Conservation (phyloP, 1,140 invertebrate species). For the Thaumetopoea pityocampa region DNA sequence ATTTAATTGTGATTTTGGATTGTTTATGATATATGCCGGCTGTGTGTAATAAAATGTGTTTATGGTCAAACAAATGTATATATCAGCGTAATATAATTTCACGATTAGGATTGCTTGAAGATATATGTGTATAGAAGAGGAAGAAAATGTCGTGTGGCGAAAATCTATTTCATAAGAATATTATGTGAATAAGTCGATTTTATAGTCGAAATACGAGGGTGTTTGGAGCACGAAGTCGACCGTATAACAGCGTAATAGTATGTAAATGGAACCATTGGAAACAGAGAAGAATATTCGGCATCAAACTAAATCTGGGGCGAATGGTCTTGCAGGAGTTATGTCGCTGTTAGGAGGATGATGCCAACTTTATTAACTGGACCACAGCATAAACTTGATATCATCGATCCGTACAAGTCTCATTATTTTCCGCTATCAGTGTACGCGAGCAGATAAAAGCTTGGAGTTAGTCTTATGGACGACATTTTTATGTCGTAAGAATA, state of each 20-base stretch:
- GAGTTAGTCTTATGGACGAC: constrained; percentile 59
- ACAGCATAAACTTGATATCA: constrained; percentile 58
- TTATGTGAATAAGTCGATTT: too few species aligned
- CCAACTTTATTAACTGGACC: constrained; percentile 40
- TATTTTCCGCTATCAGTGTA: constrained; percentile 66
- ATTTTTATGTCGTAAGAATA: constrained; percentile 68
- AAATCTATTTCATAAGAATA: constrained; percentile 23
- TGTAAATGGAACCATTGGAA: constrained; percentile 28
- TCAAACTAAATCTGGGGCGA: background rate
- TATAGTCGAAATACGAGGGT: too few species aligned
- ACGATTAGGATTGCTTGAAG: too few species aligned
- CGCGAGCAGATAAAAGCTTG: constrained; percentile 51
- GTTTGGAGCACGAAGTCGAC: constrained; percentile 20
- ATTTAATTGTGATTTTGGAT: too few species aligned
- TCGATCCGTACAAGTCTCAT: constrained; percentile 58
- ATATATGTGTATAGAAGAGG: constrained; percentile 5
- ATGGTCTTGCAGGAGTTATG: too few species aligned
- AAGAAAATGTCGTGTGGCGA: too few species aligned
- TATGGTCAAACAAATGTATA: too few species aligned
- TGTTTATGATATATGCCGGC: too few species aligned
- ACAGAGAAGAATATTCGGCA: constrained; percentile 18
- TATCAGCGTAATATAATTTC: too few species aligned
- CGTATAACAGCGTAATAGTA: constrained; percentile 20
- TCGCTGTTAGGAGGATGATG: too few species aligned
- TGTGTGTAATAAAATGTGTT: too few species aligned